These are phyloP conservation scores for Leistus spinibarbis DNA, from an alignment of 2,888 invertebrate genomes.

Conservation along the genomic window DNA sequence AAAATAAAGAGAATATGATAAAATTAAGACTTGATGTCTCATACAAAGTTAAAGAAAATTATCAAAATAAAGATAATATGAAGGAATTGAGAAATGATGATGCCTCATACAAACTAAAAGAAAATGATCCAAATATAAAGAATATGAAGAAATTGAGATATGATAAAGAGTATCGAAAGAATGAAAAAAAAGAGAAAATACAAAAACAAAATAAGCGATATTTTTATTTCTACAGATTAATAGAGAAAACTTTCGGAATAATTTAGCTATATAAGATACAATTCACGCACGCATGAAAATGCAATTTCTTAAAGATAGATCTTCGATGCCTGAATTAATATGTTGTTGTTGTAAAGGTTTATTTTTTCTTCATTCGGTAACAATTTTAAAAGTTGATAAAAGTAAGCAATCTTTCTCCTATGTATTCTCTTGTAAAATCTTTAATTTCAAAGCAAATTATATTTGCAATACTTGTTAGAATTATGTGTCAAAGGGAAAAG, in stretches of 20 bases:
- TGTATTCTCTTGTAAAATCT: not conserved
- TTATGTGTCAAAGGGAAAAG: slow-evolving; percentile 8
- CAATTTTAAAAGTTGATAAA: slow-evolving; percentile 18
- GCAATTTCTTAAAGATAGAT: slow-evolving; percentile 30
- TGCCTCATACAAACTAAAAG: no score
- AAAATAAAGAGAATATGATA: no score
- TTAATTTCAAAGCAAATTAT: slow-evolving; percentile 3
- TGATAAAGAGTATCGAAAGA: not conserved
- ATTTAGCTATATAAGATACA: not conserved
- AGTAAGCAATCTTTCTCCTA: not conserved
- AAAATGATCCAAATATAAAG: not conserved
- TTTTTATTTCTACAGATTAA: not conserved
- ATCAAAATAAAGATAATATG: no score
- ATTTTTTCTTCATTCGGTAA: slow-evolving; percentile 40
- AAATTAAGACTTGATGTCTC: no score
- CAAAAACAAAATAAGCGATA: not conserved
- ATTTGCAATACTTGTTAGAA: not conserved
- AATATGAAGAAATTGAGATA: not conserved
- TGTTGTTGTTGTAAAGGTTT: slow-evolving; percentile 40
- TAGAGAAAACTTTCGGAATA: not conserved
- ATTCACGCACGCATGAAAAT: slow-evolving; percentile 4
- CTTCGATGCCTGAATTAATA: slow-evolving; percentile 27
- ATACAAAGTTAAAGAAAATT: no score
- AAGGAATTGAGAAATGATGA: no score
- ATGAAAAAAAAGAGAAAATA: not conserved